These are phyloP conservation scores for Masticophis lateralis DNA, from an alignment of 2,797 vertebrate species.

Conservation along the genomic window DNA sequence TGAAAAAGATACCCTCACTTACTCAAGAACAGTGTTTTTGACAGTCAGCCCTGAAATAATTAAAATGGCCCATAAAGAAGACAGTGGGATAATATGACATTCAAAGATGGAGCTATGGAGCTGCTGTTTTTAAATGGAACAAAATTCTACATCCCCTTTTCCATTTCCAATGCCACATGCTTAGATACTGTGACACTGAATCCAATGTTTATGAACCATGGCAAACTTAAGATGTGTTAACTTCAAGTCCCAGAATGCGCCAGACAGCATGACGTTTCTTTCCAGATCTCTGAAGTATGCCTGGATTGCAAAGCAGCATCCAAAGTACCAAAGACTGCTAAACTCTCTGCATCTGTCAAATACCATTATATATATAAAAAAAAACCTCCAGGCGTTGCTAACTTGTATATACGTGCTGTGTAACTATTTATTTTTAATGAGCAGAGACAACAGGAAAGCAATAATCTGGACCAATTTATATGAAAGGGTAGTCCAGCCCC, in stretches of 20 bases:
- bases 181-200: background rate
- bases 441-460: constrained; percentile 16
- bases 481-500: background rate
- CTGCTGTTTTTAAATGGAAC: background rate
- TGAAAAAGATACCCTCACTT: background rate
- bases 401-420: constrained; percentile 14
- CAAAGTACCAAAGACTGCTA: background rate
- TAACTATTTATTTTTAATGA: constrained; percentile 26
- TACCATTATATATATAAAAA: constrained; percentile 19
- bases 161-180: background rate
- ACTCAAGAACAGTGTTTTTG: background rate
- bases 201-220: background rate
- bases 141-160: background rate
- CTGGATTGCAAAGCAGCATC: background rate
- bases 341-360: constrained; percentile 8
- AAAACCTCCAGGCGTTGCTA: background rate
- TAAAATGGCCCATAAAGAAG: background rate
- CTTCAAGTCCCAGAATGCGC: background rate
- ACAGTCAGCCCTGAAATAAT: background rate
- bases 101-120: background rate
- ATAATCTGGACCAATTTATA: background rate
- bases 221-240: background rate
- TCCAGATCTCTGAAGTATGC: background rate
- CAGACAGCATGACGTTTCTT: background rate
- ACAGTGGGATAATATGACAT: background rate